Conservation (phyloP, 2,113 vertebrate species). For the Lophotis ruficrista region DNA sequence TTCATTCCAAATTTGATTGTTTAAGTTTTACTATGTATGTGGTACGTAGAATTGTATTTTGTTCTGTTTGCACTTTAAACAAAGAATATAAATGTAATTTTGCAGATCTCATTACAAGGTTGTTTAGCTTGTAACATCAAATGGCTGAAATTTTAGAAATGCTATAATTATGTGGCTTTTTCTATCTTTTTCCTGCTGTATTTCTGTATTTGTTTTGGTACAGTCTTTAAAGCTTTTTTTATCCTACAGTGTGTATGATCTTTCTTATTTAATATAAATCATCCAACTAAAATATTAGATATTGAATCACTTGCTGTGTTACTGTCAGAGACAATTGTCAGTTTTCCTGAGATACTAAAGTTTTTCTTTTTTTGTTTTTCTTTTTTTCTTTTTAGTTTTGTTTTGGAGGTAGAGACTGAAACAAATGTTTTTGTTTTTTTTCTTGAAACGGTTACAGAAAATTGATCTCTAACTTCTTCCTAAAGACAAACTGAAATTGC, state of each 20-base stretch:
- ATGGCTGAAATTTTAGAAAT: background rate
- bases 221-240: background rate
- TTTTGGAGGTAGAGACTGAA: background rate
- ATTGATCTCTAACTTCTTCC: background rate
- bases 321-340: background rate
- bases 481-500: background rate
- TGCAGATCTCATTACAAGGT: background rate
- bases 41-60: background rate
- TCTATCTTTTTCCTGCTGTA: background rate
- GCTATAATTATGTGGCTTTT: background rate
- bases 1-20: background rate
- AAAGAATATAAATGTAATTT: background rate
- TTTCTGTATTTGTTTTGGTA: background rate
- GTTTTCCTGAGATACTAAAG: background rate
- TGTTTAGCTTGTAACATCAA: background rate
- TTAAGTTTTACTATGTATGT: background rate
- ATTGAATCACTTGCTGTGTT: background rate
- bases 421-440: background rate
- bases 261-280: background rate
- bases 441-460: background rate
- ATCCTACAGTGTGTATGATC: background rate
- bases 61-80: background rate
- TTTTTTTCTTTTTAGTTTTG: background rate
- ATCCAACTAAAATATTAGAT: background rate
- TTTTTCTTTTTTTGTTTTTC: background rate